These are phyloP conservation scores for Loris lydekkerianus DNA, from an alignment of 2,797 vertebrate species.

Conservation along the genomic window DNA sequence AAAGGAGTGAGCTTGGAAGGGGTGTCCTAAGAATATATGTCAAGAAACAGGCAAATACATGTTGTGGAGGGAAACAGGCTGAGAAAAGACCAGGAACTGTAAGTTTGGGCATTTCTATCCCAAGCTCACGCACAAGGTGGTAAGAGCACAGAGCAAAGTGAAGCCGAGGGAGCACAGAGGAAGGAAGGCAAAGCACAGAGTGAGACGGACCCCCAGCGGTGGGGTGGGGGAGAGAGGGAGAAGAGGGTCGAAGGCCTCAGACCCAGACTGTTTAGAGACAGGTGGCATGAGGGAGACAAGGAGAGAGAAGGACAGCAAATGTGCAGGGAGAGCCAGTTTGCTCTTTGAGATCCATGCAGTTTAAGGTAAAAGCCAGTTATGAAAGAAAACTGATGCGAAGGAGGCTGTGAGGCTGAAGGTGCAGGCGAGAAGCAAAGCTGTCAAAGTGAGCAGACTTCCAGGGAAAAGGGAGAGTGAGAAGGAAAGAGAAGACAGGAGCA, in stretches of 20 bases:
- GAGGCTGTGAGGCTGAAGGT: not conserved
- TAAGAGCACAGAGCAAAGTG: too few species aligned
- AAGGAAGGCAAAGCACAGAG: not conserved
- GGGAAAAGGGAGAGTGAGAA: not conserved
- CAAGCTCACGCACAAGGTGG: not conserved
- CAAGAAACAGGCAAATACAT: not conserved
- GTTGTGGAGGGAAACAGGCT: not conserved
- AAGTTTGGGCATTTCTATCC: not conserved
- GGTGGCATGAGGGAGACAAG: not conserved
- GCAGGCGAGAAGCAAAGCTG: not conserved
- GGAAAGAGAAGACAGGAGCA: not conserved
- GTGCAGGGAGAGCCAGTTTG: too few species aligned
- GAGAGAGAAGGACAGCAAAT: not conserved
- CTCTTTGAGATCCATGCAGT: not conserved
- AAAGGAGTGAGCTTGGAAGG: not conserved
- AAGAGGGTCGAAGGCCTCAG: not conserved
- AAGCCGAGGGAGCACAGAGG: too few species aligned
- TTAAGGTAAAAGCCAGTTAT: not conserved
- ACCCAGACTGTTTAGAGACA: not conserved
- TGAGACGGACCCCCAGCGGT: fast-evolving
- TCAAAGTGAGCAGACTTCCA: not conserved
- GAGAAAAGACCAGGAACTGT: not conserved
- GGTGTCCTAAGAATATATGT: not conserved
- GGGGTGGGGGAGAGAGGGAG: not conserved
- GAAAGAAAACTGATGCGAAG: not conserved